Conservation (phyloP, 2,113 vertebrate genomes). For the Zosterops japonicus region DNA sequence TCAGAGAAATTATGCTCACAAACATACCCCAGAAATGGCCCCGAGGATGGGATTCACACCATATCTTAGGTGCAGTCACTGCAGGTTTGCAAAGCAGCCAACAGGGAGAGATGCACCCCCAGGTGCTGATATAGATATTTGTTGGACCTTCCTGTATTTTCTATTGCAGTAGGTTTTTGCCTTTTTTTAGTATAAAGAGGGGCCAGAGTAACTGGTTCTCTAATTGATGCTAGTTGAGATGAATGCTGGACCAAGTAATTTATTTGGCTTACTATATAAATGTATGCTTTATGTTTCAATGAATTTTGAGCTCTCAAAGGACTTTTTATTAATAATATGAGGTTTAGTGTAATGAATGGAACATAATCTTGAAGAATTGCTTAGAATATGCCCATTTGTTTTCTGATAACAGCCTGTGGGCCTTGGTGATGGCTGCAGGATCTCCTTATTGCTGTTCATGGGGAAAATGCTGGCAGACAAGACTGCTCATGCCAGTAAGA, state of each 20-base stretch:
- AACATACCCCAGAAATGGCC: not conserved
- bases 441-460: not conserved
- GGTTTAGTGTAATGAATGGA: not conserved
- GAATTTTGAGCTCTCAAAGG: not conserved
- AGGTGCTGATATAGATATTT: not conserved
- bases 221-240: not conserved
- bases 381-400: not conserved
- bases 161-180: not conserved
- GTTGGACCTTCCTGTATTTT: not conserved
- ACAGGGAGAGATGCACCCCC: not conserved
- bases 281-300: not conserved
- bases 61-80: rapidly evolving
- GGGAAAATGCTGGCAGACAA: not conserved
- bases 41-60: not conserved
- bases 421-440: not conserved
- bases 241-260: not conserved
- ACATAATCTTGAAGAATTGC: slow-evolving; percentile 4
- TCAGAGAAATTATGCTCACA: not conserved
- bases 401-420: not conserved
- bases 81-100: not conserved
- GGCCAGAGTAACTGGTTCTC: not conserved
- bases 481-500: not conserved
- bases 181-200: not conserved
- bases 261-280: not conserved
- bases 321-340: slow-evolving; percentile 9